Evolutionary conservation across 1,140 invertebrate species (phyloP).

Genomic region (Hycleus phaleratus): DNA sequence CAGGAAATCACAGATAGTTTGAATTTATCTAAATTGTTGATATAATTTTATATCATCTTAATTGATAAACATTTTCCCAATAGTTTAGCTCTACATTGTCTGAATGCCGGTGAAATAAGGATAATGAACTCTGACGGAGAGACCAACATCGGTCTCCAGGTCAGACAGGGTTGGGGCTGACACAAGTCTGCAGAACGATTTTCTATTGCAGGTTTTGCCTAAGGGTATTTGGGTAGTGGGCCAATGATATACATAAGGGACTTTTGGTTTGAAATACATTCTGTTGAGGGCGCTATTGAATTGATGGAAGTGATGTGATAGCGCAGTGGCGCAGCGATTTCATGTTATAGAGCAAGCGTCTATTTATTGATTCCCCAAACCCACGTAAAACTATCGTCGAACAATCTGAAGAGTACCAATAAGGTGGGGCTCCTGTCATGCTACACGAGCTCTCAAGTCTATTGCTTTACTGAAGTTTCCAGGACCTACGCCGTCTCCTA

Average conservation of each 20-base stretch:
- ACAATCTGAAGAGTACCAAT: conserved; percentile 12
- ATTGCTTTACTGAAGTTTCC: conserved; percentile 6
- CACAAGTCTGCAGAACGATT: too few relatives aligned
- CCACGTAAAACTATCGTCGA: conserved; percentile 6
- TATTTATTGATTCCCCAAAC: conserved; percentile 19
- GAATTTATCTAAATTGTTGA: too few relatives aligned
- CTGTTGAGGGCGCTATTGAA: conserved; percentile 8
- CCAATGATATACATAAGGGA: not conserved
- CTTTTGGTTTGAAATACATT: not conserved
- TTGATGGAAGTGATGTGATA: conserved; percentile 1
- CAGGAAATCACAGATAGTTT: too few relatives aligned
- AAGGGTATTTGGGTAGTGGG: too few relatives aligned
- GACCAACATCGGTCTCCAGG: too few relatives aligned
- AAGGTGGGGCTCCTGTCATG: conserved; percentile 28
- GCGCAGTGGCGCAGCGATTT: conserved; percentile 11
- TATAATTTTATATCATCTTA: too few relatives aligned
- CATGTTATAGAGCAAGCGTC: conserved; percentile 23
- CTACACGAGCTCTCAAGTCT: conserved; percentile 10
- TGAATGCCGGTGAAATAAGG: too few relatives aligned
- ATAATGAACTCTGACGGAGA: too few relatives aligned
- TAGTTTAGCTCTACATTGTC: too few relatives aligned
- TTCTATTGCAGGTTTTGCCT: too few relatives aligned
- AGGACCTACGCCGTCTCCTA: conserved; percentile 12
- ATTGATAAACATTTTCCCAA: too few relatives aligned
- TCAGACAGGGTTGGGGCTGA: too few relatives aligned